Evolutionary conservation across 1,140 invertebrate genomes (phyloP).

Genomic region (Ceratitis capitata): DNA sequence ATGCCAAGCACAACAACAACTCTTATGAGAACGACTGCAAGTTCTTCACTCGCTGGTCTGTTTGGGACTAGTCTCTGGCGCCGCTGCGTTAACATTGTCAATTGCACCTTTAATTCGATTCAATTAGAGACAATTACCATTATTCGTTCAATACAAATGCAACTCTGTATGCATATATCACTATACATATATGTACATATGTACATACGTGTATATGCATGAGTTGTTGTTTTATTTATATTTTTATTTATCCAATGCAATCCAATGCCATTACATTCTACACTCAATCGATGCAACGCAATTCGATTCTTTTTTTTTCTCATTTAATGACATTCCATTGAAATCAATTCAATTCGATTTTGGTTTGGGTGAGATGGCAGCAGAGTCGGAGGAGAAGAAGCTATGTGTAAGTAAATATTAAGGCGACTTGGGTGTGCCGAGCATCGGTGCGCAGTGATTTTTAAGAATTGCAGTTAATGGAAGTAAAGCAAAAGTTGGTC

Average conservation of each 20-base stretch:
- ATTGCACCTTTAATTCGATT: conserved; percentile 60
- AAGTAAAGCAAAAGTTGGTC: no score
- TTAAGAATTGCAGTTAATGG: no score
- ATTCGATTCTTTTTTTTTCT: conserved; percentile 17
- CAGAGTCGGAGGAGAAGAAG: no score
- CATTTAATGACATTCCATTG: conserved; percentile 13
- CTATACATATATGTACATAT: neutral
- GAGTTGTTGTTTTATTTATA: neutral
- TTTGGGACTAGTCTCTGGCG: neutral
- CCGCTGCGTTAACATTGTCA: conserved; percentile 45
- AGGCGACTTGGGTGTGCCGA: neutral
- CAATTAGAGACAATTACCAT: conserved; percentile 65
- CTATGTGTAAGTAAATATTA: neutral
- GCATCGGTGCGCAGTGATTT: no score
- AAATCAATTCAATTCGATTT: conserved; percentile 27
- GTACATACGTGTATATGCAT: neutral
- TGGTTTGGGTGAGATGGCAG: no score
- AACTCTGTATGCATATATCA: neutral
- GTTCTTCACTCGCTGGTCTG: neutral
- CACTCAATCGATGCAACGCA: neutral
- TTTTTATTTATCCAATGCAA: conserved; percentile 1
- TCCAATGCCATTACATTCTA: neutral
- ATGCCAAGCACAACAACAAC: no score
- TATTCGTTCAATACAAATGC: conserved; percentile 1
- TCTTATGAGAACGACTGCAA: no score